These are phyloP conservation scores for Drosophila paucipuncta DNA, from an alignment of 2,888 invertebrate genomes.

Conservation along the genomic window DNA sequence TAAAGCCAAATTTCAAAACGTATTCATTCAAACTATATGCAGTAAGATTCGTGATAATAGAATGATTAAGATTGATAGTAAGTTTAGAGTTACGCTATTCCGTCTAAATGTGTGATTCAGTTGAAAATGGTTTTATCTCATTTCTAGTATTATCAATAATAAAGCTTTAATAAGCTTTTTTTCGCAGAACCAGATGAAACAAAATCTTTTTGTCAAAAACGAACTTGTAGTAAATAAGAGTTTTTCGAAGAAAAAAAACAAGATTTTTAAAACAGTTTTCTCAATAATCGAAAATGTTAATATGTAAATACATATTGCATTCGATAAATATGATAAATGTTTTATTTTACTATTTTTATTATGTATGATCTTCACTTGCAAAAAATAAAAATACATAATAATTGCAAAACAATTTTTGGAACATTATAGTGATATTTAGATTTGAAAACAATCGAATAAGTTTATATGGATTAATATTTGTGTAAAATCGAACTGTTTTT, in stretches of 20 bases:
- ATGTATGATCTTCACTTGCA: background rate
- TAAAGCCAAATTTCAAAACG: background rate
- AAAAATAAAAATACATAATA: too few relatives aligned
- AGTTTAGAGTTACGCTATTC: constrained; percentile 32
- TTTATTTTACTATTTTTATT: background rate
- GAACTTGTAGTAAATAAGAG: too few relatives aligned
- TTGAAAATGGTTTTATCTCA: constrained; percentile 17
- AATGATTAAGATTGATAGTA: constrained; percentile 21
- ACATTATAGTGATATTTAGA: too few relatives aligned
- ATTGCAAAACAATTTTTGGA: too few relatives aligned
- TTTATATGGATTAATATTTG: background rate
- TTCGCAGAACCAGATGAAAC: background rate
- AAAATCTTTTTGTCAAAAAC: background rate
- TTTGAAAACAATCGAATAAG: too few relatives aligned
- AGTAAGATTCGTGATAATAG: constrained; percentile 17
- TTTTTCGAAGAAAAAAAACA: background rate
- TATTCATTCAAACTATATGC: constrained; percentile 1
- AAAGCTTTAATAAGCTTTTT: background rate
- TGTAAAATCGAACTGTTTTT: too few relatives aligned
- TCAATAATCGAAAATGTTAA: background rate
- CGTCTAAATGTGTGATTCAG: constrained; percentile 40
- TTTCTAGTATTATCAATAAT: background rate
- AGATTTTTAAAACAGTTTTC: background rate
- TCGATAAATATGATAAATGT: background rate
- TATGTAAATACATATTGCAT: background rate